These are phyloP conservation scores for Abrostola tripartita DNA, from an alignment of 2,888 invertebrate species.

Conservation along the genomic window DNA sequence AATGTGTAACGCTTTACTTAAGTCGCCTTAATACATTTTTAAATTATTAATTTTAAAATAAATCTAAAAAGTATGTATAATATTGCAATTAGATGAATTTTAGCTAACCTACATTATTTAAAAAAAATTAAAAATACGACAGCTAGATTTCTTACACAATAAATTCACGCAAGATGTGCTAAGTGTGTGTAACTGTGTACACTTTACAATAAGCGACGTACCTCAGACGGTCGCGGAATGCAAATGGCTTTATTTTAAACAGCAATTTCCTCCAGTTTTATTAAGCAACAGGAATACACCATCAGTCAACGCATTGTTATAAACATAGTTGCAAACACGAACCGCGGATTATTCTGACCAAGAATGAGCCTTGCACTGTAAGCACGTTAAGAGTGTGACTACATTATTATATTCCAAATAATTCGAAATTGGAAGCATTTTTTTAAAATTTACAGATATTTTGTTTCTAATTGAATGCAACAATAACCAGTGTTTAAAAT, in stretches of 20 bases:
- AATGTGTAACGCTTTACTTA: too few relatives aligned
- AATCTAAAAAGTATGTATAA: too few relatives aligned
- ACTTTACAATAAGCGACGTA: slow-evolving; percentile 54
- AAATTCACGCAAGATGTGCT: slow-evolving; percentile 62
- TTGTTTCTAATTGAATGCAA: background rate
- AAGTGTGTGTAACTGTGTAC: slow-evolving; percentile 63
- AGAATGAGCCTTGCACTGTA: background rate
- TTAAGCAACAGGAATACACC: slow-evolving; percentile 48
- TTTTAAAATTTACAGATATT: background rate
- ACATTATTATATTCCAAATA: background rate
- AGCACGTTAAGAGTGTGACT: background rate
- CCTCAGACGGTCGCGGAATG: slow-evolving; percentile 56
- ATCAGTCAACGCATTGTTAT: slow-evolving; percentile 18
- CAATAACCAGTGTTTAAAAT: background rate
- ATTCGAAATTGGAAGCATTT: background rate
- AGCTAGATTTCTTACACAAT: slow-evolving; percentile 50
- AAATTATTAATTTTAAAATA: too few relatives aligned
- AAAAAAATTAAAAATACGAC: slow-evolving; percentile 20
- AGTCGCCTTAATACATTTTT: too few relatives aligned
- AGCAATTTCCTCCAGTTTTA: slow-evolving; percentile 61
- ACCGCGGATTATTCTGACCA: background rate
- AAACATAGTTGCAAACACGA: slow-evolving; percentile 7
- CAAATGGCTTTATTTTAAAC: slow-evolving; percentile 67
- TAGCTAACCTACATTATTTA: background rate
- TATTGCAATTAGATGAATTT: too few relatives aligned